Evolutionary conservation across 2,113 vertebrate species (phyloP).

Genomic region (Gyps fulvus): DNA sequence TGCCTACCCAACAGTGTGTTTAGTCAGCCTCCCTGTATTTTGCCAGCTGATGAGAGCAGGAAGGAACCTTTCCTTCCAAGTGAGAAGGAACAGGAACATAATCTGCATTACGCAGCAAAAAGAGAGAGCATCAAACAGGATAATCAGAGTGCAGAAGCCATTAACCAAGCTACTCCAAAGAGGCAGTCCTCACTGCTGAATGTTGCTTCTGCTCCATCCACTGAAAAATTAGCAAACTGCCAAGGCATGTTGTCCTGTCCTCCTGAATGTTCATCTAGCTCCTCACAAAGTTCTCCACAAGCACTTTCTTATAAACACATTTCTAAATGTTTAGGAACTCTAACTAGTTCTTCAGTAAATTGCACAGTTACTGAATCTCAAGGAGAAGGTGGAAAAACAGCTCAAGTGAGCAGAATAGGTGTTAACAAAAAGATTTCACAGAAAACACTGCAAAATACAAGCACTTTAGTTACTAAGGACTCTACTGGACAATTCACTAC

Average conservation of each 20-base stretch:
- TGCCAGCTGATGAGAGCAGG: slow-evolving; percentile 10
- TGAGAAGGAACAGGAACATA: slow-evolving; percentile 6
- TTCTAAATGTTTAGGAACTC: not conserved
- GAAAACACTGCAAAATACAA: slow-evolving; percentile 25
- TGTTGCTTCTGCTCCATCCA: not conserved
- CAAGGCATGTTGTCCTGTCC: not conserved
- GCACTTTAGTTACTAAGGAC: not conserved
- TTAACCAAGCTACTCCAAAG: not conserved
- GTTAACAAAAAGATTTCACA: not conserved
- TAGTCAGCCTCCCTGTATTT: not conserved
- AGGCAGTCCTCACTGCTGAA: not conserved
- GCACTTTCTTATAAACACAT: not conserved
- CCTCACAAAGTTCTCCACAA: not conserved
- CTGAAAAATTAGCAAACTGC: not conserved
- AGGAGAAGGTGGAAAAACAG: not conserved
- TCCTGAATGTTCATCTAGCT: not conserved
- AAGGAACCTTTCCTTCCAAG: not conserved
- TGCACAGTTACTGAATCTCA: not conserved
- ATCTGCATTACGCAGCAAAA: not conserved
- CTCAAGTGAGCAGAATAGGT: not conserved
- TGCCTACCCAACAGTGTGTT: not conserved
- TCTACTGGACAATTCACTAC: not conserved
- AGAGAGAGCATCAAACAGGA: not conserved
- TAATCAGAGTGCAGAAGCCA: not conserved
- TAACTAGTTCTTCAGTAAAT: not conserved